Evolutionary conservation across 2,797 vertebrate genomes (phyloP).

Genomic region (Hippoglossus hippoglossus): DNA sequence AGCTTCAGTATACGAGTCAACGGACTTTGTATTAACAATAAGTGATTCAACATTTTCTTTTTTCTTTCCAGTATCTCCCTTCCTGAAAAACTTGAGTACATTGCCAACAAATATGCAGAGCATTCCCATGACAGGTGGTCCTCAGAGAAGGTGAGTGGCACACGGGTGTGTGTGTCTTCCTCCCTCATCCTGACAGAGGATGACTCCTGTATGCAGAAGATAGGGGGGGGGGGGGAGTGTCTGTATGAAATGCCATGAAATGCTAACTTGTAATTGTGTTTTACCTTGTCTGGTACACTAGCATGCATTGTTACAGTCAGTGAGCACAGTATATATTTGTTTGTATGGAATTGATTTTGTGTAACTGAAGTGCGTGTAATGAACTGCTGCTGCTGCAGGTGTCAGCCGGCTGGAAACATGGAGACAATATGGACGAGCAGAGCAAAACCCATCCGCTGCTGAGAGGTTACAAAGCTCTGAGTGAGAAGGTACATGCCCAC

Average conservation of each 20-base stretch:
- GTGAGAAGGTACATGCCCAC: constrained; percentile 91
- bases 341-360: neutral
- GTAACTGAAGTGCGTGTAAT: constrained; percentile 1
- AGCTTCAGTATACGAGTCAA: neutral
- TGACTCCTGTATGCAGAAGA: no score
- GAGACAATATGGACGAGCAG: constrained; percentile 91
- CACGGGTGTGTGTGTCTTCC: no score
- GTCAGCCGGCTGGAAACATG: constrained; percentile 92
- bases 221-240: no score
- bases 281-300: neutral
- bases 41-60: constrained; percentile 16
- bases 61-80: constrained; percentile 89
- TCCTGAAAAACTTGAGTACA: constrained; percentile 96
- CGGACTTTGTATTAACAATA: neutral
- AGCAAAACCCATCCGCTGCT: constrained; percentile 93
- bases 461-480: constrained; percentile 93
- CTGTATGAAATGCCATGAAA: neutral
- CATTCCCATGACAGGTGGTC: constrained; percentile 98
- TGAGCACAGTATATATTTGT: neutral
- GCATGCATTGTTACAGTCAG: neutral
- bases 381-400: constrained; percentile 81
- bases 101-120: constrained; percentile 96
- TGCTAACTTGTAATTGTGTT: no score
- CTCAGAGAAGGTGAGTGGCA: constrained; percentile 91
- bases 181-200: no score